These are phyloP conservation scores for Apotomis turbidana DNA, from an alignment of 2,888 invertebrate species.

Conservation along the genomic window DNA sequence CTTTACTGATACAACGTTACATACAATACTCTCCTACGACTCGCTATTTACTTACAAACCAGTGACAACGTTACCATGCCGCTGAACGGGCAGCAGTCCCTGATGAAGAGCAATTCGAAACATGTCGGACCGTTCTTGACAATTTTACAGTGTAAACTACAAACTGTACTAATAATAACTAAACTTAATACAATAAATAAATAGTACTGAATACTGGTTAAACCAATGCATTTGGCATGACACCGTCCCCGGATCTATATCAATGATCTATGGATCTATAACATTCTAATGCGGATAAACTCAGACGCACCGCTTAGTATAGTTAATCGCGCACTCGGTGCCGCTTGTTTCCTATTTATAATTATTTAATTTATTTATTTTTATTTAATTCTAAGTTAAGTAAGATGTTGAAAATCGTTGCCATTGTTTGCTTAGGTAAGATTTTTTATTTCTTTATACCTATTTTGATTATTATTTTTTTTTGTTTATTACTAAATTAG, in stretches of 20 bases:
- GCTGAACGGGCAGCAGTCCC: too few species aligned
- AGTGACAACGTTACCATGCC: too few species aligned
- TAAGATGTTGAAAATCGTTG: slow-evolving; percentile 61
- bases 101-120: too few species aligned
- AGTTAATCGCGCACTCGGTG: slow-evolving; percentile 58
- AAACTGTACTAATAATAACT: too few species aligned
- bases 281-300: slow-evolving; percentile 58
- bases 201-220: background rate
- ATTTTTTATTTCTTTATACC: slow-evolving; percentile 32
- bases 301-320: slow-evolving; percentile 52
- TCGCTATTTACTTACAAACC: too few species aligned
- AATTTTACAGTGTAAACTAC: too few species aligned
- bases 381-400: slow-evolving; percentile 42
- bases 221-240: slow-evolving; percentile 43
- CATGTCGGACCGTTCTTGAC: too few species aligned
- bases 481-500: too few species aligned
- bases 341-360: slow-evolving; percentile 52
- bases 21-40: too few species aligned
- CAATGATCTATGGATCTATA: slow-evolving; percentile 52
- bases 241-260: slow-evolving; percentile 55
- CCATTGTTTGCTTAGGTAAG: slow-evolving; percentile 61
- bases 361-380: slow-evolving; percentile 45
- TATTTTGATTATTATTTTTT: too few species aligned
- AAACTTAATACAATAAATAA: too few species aligned
- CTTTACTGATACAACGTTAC: too few species aligned